Base-by-base conservation (phyloP, 2,888 invertebrate species). In the Euzophera pinguis region DNA sequence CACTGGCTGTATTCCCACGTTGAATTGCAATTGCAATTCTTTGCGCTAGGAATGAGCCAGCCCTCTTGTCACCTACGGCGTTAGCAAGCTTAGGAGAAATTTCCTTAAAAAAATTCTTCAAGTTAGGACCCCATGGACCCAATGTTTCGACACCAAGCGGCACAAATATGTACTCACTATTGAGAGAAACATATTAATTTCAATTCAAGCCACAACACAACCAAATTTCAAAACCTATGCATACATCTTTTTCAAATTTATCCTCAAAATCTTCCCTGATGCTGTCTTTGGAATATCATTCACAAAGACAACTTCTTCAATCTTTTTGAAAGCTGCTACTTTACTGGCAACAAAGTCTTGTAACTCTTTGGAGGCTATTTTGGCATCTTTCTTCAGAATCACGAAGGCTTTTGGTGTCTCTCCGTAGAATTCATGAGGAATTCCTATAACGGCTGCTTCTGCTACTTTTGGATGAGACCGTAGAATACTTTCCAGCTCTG, bases 361-460 rank as follows among this genome's bases (percentile, higher is more conserved):
- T 0, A 90, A 60, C 52, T 89, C 85, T 51, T 87, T 81, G 17
- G 81, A 91, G 7, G 91, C 86, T 0, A 84, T 85, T 35, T 81
- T 78, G 16, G 71, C 68, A 1, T 86, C 88, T 3, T 84, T 75
- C 58, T 93, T 93, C 2, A 88, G 70, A 0, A 95, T 93, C 6
- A 97, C 90, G 67, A 94, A 95, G 0, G 96, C 97, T 64, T 93
- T 92, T 0, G 97, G 97, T 0, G 93, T 91, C 87, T 97, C 97
- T 0, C 97, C 97, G 62, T 87, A 91, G 56, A 91, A 83, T 1
- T 91, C 90, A 67, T 96, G 93, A 0, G 94, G 93, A 5, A 96
- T 85, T 0, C 97, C 97, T 53, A 97, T 92, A 1, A 98, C 98
- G 0, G 95, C 98, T 0, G 95, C 96, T 62, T 98, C 98, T 32